A percentile compares a stretch with the other conserved stretches of the same genome.
Evolutionary conservation across 2,888 invertebrate genomes (phyloP).

Genomic region (Cartodere bifasciata): DNA sequence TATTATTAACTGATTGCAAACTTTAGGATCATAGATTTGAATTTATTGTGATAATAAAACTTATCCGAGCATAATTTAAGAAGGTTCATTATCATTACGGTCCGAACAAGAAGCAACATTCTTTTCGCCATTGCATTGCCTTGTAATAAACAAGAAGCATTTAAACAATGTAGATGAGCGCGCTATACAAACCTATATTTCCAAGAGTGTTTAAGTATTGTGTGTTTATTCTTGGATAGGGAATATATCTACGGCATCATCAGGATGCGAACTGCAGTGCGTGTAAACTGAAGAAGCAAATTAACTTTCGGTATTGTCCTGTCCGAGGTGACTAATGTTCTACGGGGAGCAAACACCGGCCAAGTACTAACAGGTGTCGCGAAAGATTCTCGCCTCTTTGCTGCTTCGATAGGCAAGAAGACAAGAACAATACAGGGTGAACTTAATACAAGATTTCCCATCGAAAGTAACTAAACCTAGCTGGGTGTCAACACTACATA

Average conservation of each 20-base stretch:
- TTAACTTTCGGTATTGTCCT: constrained; percentile 33
- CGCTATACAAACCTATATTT: constrained; percentile 20
- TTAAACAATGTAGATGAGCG: constrained; percentile 14
- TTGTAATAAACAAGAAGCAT: constrained; percentile 15
- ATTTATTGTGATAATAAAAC: too few relatives aligned
- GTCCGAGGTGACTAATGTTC: constrained; percentile 30
- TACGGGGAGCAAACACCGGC: too few relatives aligned
- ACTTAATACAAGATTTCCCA: too few relatives aligned
- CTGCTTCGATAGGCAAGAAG: too few relatives aligned
- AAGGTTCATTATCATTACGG: too few relatives aligned
- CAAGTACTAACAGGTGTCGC: constrained; percentile 1
- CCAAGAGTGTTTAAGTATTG: constrained; percentile 20
- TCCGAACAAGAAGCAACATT: constrained; percentile 4
- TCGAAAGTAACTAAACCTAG: too few relatives aligned
- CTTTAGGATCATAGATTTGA: too few relatives aligned
- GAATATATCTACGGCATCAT: constrained; percentile 18
- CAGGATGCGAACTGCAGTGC: constrained; percentile 17
- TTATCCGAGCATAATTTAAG: too few relatives aligned
- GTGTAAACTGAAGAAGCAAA: constrained; percentile 31
- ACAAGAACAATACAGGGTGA: too few relatives aligned
- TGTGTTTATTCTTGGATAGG: constrained; percentile 21
- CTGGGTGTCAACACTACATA: too few relatives aligned
- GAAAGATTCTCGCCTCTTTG: constrained; percentile 1
- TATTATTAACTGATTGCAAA: too few relatives aligned
- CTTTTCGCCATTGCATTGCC: constrained; percentile 11